Evolutionary conservation across 1,140 invertebrate genomes (phyloP), one percentile per base, ranked within the genome.

Genomic region (Pseudomyrmex concolor): DNA sequence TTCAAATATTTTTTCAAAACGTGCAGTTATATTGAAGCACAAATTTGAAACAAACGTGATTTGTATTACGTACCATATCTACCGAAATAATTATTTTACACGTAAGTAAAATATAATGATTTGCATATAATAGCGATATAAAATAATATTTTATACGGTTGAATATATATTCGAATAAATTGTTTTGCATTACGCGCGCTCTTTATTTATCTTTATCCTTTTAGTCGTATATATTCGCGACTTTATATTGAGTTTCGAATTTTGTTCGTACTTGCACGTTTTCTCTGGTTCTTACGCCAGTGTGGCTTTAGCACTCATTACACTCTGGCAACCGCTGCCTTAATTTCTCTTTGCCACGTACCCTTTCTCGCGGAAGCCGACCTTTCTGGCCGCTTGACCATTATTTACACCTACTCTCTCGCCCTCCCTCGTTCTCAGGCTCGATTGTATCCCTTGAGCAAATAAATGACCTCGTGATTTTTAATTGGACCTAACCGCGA

Each of bases 381-480:
- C 83, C 78, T 89, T 87, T 84, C 88, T 87, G 73, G 76, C 83
- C 84, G 84, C 85, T 87, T 89, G 88, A 89, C 89, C 89, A 89
- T 89, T 89, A 89, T 87, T 89, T 89, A 89, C 86, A 89, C 76
- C 87, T 73, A 89, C 43, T 82, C 51, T 13, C 66, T 34, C 60
- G 48, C 22, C 25, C 63, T 45, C 45, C 70, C 25, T 25, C 74
- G 68, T 63, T 60, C 64, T 78, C 83, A 59, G 80, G 62, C 88
- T 84, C 77, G 76, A 87, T 74, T 77, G 72, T 85, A 84, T 80
- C 83, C 74, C 83, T 76, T 67, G 85, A 82, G 81, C 83, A 77
- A 89, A 89, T 86, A 88, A 86, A 89, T 89, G 76, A 83, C 80
- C 80, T 77, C 78, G 88, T 89, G 84, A 89, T 90, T 90, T 90